A percentile compares a stretch with the other conserved stretches of the same genome.
These are phyloP conservation scores for Ichneumon xanthorius DNA, from an alignment of 2,888 invertebrate genomes.

Conservation along the genomic window DNA sequence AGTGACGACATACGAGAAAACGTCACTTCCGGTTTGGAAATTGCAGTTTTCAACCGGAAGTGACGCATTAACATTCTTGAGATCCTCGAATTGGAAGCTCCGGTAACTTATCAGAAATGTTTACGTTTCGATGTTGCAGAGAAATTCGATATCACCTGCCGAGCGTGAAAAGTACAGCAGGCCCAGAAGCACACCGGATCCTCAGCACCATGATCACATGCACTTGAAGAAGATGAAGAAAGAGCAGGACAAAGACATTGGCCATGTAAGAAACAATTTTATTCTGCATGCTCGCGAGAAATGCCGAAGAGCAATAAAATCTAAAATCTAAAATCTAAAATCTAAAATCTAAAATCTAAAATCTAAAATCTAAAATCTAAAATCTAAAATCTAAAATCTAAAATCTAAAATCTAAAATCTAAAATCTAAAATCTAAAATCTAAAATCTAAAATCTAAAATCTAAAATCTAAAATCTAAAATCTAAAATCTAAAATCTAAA, in stretches of 20 bases:
- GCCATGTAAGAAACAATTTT: constrained; percentile 89
- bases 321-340: too few relatives aligned
- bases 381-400: too few relatives aligned
- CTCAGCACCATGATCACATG: constrained; percentile 88
- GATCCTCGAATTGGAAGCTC: neutral
- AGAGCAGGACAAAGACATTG: constrained; percentile 92
- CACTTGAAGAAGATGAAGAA: constrained; percentile 90
- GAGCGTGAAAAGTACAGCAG: constrained; percentile 90
- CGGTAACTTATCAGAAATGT: constrained; percentile 29
- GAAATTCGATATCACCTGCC: constrained; percentile 94
- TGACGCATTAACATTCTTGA: constrained; percentile 19
- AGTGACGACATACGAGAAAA: too few relatives aligned
- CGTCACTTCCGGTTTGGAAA: too few relatives aligned
- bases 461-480: too few relatives aligned
- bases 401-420: too few relatives aligned
- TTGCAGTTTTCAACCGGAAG: too few relatives aligned
- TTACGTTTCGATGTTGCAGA: constrained; percentile 86
- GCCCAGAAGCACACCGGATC: constrained; percentile 91
- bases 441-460: too few relatives aligned
- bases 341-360: too few relatives aligned
- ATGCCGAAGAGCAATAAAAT: neutral
- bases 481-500: too few relatives aligned
- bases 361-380: too few relatives aligned
- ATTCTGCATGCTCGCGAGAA: neutral
- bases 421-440: too few relatives aligned